phyloP scores from a whole-genome alignment of 2,888 invertebrate species.

The Eledona agricola region DNA sequence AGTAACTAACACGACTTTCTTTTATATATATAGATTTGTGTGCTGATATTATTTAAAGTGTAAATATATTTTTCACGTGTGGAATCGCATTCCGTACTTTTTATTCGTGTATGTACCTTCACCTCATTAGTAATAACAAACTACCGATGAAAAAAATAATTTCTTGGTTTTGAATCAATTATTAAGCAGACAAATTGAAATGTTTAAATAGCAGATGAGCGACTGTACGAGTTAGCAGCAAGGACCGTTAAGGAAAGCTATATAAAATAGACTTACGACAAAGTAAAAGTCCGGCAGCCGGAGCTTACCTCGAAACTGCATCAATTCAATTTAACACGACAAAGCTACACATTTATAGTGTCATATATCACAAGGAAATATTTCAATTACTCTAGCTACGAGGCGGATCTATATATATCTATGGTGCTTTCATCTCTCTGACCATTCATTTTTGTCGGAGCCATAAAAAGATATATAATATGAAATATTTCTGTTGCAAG shows the following conservation, averaged over 20 bases:
- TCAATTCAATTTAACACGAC: conserved; percentile 61
- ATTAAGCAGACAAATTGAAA: too few relatives aligned
- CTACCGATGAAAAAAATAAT: too few relatives aligned
- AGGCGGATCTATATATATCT: conserved; percentile 53
- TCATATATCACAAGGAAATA: conserved; percentile 59
- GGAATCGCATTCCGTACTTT: too few relatives aligned
- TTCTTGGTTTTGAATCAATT: too few relatives aligned
- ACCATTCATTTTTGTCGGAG: conserved; percentile 54
- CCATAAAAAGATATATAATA: conserved; percentile 61
- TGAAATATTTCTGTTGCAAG: conserved; percentile 62
- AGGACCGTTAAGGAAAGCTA: conserved; percentile 8
- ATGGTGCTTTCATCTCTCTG: conserved; percentile 41
- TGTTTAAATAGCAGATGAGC: too few relatives aligned
- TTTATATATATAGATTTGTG: too few relatives aligned
- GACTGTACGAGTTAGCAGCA: conserved; percentile 3
- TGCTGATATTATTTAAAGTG: too few relatives aligned
- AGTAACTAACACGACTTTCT: too few relatives aligned
- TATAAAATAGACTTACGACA: conserved; percentile 20
- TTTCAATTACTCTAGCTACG: conserved; percentile 59
- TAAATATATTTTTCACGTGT: too few relatives aligned
- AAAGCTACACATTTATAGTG: conserved; percentile 56
- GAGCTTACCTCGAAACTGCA: conserved; percentile 47
- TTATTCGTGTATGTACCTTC: too few relatives aligned
- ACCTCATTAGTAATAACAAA: too few relatives aligned
- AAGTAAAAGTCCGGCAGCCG: conserved; percentile 28